Percentiles rank a stretch among this genome's conserved stretches.
Evolutionary conservation across 2,113 vertebrate species (phyloP).

Genomic region (Fregetta grallaria): DNA sequence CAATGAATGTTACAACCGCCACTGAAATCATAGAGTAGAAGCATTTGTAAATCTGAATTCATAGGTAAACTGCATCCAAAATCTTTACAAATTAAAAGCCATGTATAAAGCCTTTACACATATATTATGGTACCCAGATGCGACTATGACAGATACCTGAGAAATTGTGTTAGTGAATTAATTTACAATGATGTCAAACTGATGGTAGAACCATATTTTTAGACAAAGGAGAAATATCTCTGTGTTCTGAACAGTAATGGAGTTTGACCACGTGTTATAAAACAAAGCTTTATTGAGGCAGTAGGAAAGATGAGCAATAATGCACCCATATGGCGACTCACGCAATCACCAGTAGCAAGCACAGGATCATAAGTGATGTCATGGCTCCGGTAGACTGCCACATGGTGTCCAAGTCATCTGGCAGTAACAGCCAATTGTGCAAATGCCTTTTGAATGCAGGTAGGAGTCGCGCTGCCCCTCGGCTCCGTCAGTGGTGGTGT

Average conservation of each 20-base stretch:
- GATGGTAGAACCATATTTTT: background rate
- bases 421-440: background rate
- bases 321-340: accelerated
- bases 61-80: background rate
- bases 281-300: background rate
- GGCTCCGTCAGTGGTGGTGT: background rate
- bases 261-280: background rate
- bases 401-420: background rate
- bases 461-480: accelerated
- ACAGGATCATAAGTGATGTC: accelerated
- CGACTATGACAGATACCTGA: background rate
- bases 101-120: background rate
- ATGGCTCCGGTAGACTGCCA: background rate
- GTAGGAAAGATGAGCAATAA: background rate
- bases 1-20: background rate
- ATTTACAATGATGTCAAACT: background rate
- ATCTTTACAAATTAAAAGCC: background rate
- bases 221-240: background rate
- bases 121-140: background rate
- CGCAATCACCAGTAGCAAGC: background rate
- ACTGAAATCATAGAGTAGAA: background rate
- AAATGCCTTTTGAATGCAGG: background rate
- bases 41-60: background rate
- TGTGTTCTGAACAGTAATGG: background rate
- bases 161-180: background rate